These are phyloP conservation scores for Drosophila punjabiensis DNA, from an alignment of 1,140 invertebrate species.

Conservation along the genomic window DNA sequence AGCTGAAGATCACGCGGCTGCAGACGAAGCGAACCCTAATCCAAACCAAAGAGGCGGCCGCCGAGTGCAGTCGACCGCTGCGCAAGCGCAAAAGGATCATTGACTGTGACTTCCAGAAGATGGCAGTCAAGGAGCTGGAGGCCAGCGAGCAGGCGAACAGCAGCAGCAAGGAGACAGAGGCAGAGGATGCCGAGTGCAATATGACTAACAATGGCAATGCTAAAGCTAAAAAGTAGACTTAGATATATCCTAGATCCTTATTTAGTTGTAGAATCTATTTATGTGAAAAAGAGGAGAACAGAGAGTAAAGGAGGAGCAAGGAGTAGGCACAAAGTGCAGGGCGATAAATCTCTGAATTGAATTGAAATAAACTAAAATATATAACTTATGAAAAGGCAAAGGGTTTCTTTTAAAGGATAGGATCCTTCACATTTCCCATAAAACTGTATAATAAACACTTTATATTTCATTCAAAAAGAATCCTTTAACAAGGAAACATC, in stretches of 20 bases:
- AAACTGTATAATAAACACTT: neutral
- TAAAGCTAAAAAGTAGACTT: slow-evolving; percentile 69
- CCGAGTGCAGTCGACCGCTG: slow-evolving; percentile 87
- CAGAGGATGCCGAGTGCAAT: slow-evolving; percentile 63
- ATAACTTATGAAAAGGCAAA: slow-evolving; percentile 32
- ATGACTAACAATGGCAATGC: slow-evolving; percentile 60
- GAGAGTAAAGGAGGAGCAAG: neutral
- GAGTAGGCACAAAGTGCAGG: slow-evolving; percentile 46
- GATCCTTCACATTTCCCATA: neutral
- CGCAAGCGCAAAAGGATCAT: slow-evolving; percentile 87
- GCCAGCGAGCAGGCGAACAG: slow-evolving; percentile 16
- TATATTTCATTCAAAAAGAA: slow-evolving; percentile 1
- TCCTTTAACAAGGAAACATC: neutral
- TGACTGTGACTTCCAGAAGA: slow-evolving; percentile 84
- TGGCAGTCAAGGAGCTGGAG: slow-evolving; percentile 72
- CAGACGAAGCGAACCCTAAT: slow-evolving; percentile 86
- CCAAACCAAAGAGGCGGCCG: slow-evolving; percentile 84
- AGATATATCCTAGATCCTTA: slow-evolving; percentile 31
- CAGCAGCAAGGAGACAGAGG: slow-evolving; percentile 40
- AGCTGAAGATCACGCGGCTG: slow-evolving; percentile 87
- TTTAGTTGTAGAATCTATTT: slow-evolving; percentile 54
- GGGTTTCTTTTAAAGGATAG: neutral
- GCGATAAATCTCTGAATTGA: slow-evolving; percentile 30
- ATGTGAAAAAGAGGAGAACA: slow-evolving; percentile 31
- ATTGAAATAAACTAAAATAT: slow-evolving; percentile 47